Evolutionary conservation across 1,140 invertebrate genomes (phyloP), one percentile per base, ranked within the genome.

Genomic region (Macrotrachela quadricornifera): DNA sequence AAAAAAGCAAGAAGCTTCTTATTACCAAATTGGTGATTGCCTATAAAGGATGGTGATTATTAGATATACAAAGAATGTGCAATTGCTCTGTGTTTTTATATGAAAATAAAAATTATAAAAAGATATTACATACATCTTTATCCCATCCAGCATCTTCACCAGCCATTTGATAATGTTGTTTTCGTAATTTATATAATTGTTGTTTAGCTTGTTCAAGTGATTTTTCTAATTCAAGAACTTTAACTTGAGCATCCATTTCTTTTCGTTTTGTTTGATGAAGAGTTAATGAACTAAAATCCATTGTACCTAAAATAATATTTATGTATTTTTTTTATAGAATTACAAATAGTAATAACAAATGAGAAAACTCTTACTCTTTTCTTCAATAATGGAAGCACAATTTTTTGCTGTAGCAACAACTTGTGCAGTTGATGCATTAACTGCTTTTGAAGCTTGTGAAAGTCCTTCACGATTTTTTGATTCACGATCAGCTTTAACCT

Each of bases 381-480:
- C 83, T 62, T 88, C 83, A 30, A 91, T 76, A 54, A 85, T 76
- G 62, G 86, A 77, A 58, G 79, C 76, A 60, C 85, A 87, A 62
- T 78, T 78, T 68, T 91, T 87, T 8, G 85, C 82, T 10, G 85
- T 86, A 12, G 86, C 88, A 10, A 95, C 85, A 16, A 96, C 84
- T 50, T 79, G 78, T 12, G 82, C 90, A 1, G 88, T 92, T 17
- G 83, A 81, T 61, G 79, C 76, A 21, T 85, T 86, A 1, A 96
- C 90, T 49, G 75, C 75, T 59, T 82, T 80, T 10, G 85, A 88
- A 0, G 90, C 86, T 54, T 77, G 72, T 0, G 83, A 81, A 43
- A 96, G 71, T 48, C 79, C 77, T 9, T 73, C 61, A 45, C 96
- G 71, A 67, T 82, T 83, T 56, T 71, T 67, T 58, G 85, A 87